These are phyloP conservation scores for Ceraclea dissimilis DNA, from an alignment of 2,888 invertebrate genomes.

Conservation along the genomic window DNA sequence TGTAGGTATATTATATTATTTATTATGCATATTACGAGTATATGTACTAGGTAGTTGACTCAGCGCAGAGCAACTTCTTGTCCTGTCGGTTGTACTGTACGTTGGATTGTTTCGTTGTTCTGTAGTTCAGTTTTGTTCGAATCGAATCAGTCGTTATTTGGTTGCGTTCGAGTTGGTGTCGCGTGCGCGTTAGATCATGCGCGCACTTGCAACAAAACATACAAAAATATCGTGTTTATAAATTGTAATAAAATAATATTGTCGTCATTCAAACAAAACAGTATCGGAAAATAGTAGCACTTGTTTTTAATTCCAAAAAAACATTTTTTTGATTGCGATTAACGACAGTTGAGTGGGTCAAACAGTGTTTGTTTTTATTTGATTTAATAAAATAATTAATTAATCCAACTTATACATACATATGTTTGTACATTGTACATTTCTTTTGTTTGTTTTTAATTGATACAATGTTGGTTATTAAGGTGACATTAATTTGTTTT, in stretches of 20 bases:
- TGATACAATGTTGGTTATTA: too few relatives aligned
- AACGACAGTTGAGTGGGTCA: neutral
- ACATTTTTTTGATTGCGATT: neutral
- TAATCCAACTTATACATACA: too few relatives aligned
- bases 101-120: neutral
- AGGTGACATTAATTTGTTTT: too few relatives aligned
- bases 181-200: neutral
- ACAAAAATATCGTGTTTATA: neutral
- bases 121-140: neutral
- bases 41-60: constrained; percentile 1
- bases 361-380: neutral
- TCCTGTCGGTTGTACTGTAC: neutral
- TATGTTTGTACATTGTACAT: too few relatives aligned
- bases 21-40: too few relatives aligned
- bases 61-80: neutral
- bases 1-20: too few relatives aligned
- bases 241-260: neutral
- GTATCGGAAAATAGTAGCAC: neutral
- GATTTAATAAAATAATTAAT: neutral
- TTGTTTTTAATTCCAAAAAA: neutral
- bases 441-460: too few relatives aligned
- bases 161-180: neutral
- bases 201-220: neutral
- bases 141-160: neutral
- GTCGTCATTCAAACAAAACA: neutral